Base-by-base conservation (phyloP, 2,888 invertebrate species). In the Isoperla grammatica region DNA sequence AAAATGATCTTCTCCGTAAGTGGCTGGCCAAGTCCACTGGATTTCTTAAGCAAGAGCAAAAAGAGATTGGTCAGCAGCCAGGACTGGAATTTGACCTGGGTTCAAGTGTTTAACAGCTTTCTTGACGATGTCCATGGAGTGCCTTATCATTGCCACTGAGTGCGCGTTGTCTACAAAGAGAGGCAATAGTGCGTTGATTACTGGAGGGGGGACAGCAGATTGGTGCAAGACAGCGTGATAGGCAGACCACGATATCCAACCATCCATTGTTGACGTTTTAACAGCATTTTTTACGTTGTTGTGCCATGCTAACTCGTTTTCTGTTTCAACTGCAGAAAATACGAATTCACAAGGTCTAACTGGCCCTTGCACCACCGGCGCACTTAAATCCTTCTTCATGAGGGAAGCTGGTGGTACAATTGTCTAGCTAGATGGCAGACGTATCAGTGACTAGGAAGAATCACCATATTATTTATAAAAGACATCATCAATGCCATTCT, bases 1-100 rank as follows among this genome's bases (percentile, higher is more conserved):
- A 59, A 59, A 59, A 15, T 54, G 12, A 2, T 53, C 35, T 22
- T 59, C 53, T 17, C 59, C 40, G 42, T 59, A 23, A 2, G 2
- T 42, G 2, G 19, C 42, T 42, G 59, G 59, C 9, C 9, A 40
- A 4, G 11, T 2, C 53, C 42, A 42, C 29, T 54, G 59, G 12
- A 59, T 20, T 20, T 8, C 1, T 42, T 59, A 17, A n/a, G 15
- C 23, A 12, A 59, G 11, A 12, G 53, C 59, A 54, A 40, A 54
- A 2, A 53, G 13, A n/a, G 50, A 49, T 15, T 58, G 53, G 2
- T 53, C 39, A 2, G 20, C 58, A 17, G 50, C 35, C 13, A 58
- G 17, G n/a, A 58, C 40, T 12, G 49, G 53, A 4, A 22, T 39
- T 39, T 58, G 49, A 4, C 15, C 19, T 20, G 15, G 39, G 12